Evolutionary conservation across 2,113 vertebrate genomes (phyloP), one percentile per base, ranked within the genome.

Genomic region (Propithecus coquereli): DNA sequence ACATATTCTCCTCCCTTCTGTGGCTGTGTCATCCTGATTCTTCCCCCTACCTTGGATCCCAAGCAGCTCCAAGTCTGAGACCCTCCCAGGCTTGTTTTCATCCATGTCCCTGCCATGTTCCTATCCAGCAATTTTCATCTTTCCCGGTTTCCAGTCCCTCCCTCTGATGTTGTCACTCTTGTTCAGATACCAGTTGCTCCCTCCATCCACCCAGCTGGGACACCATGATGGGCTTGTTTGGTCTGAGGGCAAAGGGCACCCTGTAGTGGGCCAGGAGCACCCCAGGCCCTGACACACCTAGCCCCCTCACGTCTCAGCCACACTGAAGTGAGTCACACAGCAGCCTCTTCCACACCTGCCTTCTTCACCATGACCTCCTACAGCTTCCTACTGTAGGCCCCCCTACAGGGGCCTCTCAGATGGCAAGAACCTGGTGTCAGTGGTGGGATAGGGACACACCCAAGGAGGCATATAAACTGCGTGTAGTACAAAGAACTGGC

Each of bases 101-200:
- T n/a, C 23, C 1, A 2, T 40, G 8, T 27, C 40, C n/a, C 52
- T n/a, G 34, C 50, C 14, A 11, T 0, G 1, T 20, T 37, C 5
- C 30, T 52, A 43, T 34, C 50, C 18, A 20, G 61, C 17, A 30
- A 27, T 57, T 54, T 17, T 79, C 5, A 7, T 30, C 65, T 27
- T 43, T 50, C 25, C 30, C 1, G 8, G 54, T n/a, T 34, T 76
- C 25, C 45, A 16, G 23, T 17, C 22, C 37, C 47, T 86, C 6
- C 59, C n/a, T 5, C 59, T 3, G 16, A 14, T 22, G 6, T 18
- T 20, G 6, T 74, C 27, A 18, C 43, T 52, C 17, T 27, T 37
- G 6, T n/a, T 65, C 68, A 30, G n/a, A 65, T 14, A 22, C 14
- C 23, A 6, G 9, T 20, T 17, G 54, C 27, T 27, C 32, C 34